Evolutionary conservation across 2,888 invertebrate genomes (phyloP).

Genomic region (Ommatoiulus sabulosus): DNA sequence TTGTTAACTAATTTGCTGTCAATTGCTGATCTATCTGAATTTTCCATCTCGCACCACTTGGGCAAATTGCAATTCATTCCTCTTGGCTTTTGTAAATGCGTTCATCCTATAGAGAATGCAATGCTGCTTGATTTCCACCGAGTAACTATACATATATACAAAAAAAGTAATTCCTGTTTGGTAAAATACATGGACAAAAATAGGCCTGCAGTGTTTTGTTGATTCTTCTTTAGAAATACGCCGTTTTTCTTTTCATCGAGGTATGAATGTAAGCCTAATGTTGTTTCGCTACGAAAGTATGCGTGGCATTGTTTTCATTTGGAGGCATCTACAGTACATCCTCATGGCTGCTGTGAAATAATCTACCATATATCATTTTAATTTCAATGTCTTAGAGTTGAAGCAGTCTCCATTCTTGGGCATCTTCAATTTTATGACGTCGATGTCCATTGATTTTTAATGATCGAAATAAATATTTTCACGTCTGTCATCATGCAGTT

Average conservation of each 20-base stretch:
- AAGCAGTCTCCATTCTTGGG: neutral
- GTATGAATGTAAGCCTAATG: no score
- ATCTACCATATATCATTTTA: neutral
- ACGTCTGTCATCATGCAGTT: no score
- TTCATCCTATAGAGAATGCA: neutral
- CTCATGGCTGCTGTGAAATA: neutral
- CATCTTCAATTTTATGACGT: no score
- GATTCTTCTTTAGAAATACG: neutral
- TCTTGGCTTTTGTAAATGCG: neutral
- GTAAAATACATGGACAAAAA: neutral
- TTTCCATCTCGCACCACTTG: conserved; percentile 15
- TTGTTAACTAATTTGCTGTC: conserved; percentile 44
- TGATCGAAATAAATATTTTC: no score
- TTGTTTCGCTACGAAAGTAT: neutral
- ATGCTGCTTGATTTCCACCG: neutral
- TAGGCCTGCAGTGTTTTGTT: neutral
- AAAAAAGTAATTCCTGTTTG: neutral
- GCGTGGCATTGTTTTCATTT: neutral
- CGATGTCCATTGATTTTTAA: no score
- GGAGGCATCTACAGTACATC: neutral
- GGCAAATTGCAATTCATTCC: conserved; percentile 24
- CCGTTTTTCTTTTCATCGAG: neutral
- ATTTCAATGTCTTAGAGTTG: neutral
- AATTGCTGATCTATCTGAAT: conserved; percentile 30
- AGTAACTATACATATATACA: neutral